Percentiles rank a stretch among this genome's conserved stretches.
phyloP scores from a whole-genome alignment of 1,140 invertebrate genomes.

The Globodera ellingtonae region DNA sequence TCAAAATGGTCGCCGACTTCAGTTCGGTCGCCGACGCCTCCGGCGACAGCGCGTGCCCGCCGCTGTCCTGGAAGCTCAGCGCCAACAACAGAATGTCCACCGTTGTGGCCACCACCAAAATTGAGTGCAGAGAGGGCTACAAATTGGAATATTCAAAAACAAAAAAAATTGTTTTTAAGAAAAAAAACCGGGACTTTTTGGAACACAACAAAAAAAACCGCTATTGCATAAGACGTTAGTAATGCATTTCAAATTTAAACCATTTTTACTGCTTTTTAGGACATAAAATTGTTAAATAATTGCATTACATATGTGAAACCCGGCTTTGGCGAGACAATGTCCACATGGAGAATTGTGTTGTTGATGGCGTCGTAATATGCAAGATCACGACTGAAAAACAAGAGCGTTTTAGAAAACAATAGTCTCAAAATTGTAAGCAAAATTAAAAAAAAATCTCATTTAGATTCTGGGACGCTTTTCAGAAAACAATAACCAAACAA shows the following conservation, averaged over 20 bases:
- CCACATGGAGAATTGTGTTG: constrained; percentile 65
- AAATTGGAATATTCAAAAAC: constrained; percentile 25
- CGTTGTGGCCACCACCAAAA: constrained; percentile 85
- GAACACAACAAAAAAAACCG: background rate
- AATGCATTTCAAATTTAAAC: background rate
- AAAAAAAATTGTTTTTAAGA: too few relatives aligned
- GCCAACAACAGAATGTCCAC: constrained; percentile 89
- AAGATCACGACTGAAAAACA: constrained; percentile 60
- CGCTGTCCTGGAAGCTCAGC: constrained; percentile 72
- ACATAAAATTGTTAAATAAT: too few relatives aligned
- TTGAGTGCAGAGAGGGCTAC: constrained; percentile 83
- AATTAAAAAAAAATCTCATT: too few relatives aligned
- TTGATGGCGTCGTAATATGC: constrained; percentile 65
- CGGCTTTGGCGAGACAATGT: constrained; percentile 58
- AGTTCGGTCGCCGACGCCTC: constrained; percentile 32
- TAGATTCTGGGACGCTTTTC: too few relatives aligned
- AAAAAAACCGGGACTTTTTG: too few relatives aligned
- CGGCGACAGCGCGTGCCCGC: constrained; percentile 48
- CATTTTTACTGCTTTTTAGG: too few relatives aligned
- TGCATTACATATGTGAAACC: constrained; percentile 51
- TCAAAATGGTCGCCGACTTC: constrained; percentile 77
- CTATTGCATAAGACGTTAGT: background rate
- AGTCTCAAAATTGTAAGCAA: too few relatives aligned
- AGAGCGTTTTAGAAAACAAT: too few relatives aligned
- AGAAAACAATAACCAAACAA: too few relatives aligned